Evolutionary conservation across 1,140 invertebrate genomes (phyloP), one percentile per base, ranked within the genome.

Genomic region (Brachionus rotundiformis): DNA sequence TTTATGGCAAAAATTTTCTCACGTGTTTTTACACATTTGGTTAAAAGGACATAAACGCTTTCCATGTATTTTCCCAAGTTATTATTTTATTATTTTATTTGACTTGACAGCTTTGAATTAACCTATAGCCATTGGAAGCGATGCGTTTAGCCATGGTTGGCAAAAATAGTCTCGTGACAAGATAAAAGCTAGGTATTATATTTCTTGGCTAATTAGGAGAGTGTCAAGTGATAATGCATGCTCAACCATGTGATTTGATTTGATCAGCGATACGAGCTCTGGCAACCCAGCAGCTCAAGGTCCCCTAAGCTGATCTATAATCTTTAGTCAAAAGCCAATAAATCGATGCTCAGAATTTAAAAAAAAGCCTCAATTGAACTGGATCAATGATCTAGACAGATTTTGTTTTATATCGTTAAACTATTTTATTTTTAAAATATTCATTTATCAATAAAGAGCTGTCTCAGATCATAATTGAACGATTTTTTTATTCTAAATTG

Each of bases 371-470:
- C 68, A 73, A 73, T 39, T 73, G 10, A 73, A 73, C 68, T 73
- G 68, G 68, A 73, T 73, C 68, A 73, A 73, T 73, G 68, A 44
- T 36, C 68, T 44, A 73, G 68, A 73, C 68, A 73, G 68, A 73
- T 73, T 73, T 73, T 31, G 3, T 47, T 73, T 31, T 73, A 47
- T 44, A 73, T 41, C 33, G 39, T 29, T 44, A 73, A 73, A 73
- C 68, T 73, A 47, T 71, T 71, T n/a, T 68, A 25, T 68, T 36
- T 73, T 41, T 54, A 19, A 54, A 54, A 54, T 54, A 73, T 73
- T 73, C 68, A 73, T 73, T 44, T 73, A 73, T 73, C 68, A 73
- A 73, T 73, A 44, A 36, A 19, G 47, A 73, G 33, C 41, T 73
- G 68, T 73, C 68, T 39, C 68, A 73, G 39, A 73, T 44, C 33